These are phyloP conservation scores for Merops nubicus DNA, from an alignment of 2,113 vertebrate genomes.

Conservation along the genomic window DNA sequence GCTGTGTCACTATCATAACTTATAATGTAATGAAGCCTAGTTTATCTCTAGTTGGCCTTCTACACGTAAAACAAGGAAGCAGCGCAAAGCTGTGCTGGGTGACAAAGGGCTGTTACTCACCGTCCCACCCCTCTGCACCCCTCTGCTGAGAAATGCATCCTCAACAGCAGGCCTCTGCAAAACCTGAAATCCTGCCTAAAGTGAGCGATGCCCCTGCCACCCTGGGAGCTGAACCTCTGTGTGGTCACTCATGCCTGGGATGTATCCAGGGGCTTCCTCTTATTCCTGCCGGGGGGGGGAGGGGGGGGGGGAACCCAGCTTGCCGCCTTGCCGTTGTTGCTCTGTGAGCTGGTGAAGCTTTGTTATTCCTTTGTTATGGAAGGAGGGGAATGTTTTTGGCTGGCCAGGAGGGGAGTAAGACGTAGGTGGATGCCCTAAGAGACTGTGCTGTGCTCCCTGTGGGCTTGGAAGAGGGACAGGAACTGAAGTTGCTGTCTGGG, in stretches of 20 bases:
- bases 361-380: not conserved
- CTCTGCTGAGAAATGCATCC: not conserved
- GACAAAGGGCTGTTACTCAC: not conserved
- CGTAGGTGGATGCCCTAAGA: not conserved
- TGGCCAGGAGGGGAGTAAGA: not conserved
- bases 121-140: not conserved
- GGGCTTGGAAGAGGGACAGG: not conserved
- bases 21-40: not conserved
- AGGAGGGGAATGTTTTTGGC: not conserved
- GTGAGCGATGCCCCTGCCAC: rapidly evolving
- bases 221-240: not conserved
- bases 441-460: rapidly evolving
- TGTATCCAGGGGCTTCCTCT: rapidly evolving
- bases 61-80: not conserved
- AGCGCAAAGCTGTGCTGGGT: not conserved
- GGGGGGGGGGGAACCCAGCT: too few relatives aligned
- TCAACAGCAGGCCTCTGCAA: not conserved
- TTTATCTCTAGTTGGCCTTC: not conserved
- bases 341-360: rapidly evolving
- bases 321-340: rapidly evolving
- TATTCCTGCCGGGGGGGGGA: rapidly evolving
- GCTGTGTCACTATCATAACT: not conserved
- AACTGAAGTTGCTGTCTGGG: not conserved
- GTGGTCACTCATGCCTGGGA: not conserved
- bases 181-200: not conserved